These are phyloP conservation scores for Ascidia mentula DNA, from an alignment of 23 tunicate species.

Conservation along the genomic window DNA sequence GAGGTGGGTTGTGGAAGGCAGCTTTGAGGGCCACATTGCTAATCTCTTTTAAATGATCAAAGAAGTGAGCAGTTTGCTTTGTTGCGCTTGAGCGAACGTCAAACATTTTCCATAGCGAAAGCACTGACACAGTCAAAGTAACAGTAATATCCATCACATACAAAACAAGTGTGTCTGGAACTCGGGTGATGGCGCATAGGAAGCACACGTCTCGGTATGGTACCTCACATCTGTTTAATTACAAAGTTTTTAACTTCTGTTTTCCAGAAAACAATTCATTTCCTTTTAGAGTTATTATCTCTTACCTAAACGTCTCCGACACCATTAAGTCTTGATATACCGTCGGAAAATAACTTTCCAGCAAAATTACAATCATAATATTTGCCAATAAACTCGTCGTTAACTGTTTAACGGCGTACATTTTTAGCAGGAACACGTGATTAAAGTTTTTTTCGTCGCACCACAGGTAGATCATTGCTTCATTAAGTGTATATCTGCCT, in stretches of 20 bases:
- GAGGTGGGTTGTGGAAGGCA: no score
- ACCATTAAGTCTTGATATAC: neutral
- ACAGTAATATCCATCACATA: neutral
- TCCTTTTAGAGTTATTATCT: neutral
- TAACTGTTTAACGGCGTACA: constrained; percentile 8
- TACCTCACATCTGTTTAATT: neutral
- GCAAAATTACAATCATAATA: neutral
- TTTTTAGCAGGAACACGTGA: neutral
- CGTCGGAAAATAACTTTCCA: neutral
- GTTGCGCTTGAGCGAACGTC: neutral
- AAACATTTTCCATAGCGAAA: constrained; percentile 4
- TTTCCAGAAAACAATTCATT: neutral
- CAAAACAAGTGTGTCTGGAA: neutral
- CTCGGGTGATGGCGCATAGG: constrained; percentile 19
- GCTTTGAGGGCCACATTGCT: constrained; percentile 9
- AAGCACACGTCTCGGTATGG: neutral
- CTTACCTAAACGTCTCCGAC: constrained; percentile 14
- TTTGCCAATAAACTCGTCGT: neutral
- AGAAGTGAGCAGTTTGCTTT: neutral
- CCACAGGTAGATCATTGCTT: constrained; percentile 4
- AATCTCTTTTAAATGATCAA: neutral
- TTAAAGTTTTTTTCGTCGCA: constrained; percentile 9
- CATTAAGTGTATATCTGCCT: no score
- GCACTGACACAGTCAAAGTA: neutral
- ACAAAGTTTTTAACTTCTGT: neutral